Base-by-base conservation (phyloP, 2,113 vertebrate species). In the Asarcornis scutulata region DNA sequence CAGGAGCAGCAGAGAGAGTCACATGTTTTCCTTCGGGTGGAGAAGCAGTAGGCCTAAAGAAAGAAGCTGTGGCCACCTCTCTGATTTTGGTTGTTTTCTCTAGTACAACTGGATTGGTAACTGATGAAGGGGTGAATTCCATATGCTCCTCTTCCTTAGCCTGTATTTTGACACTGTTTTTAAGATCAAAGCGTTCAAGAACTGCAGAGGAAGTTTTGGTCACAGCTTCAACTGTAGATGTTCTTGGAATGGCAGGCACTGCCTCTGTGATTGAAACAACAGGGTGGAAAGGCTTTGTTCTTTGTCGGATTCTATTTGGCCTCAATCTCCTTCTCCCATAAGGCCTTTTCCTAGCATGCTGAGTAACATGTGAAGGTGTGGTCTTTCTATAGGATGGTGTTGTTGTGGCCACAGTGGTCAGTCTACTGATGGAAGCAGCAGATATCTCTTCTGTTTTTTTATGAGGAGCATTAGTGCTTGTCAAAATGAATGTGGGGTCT, bases 261-360 rank as follows among this genome's bases (percentile, higher is more conserved):
- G 64, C 82, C 18, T 67, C 14, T 0, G 91, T 86, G 69, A 74
- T 68, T 13, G n/a, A 59, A 27, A 77, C 15, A 22, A 83, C 17
- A 29, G 2, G 42, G 0, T 34, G 40, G 3, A 75, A 60, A 36
- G 67, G 87, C 18, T 88, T 98, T 53, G 94, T 93, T 36, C 95
- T 97, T 32, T 97, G 95, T 64, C 97, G 97, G 58, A 97, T 75
- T 93, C 98, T 98, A 89, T 98, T 98, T 44, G 97, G 98, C 26
- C 97, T 98, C 12, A 80, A 52, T 50, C 96, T 93, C 79, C 95
- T 98, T 81, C 97, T 98, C 25, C 98, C 97, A 2, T 97, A 95
- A 26, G 97, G 97, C 89, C 96, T 98, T 83, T 90, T 98, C 50
- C 97, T 98, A 32, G 97, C 78, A 83, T 94, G 95, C 2, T 94